Conservation (phyloP, 2,888 invertebrate genomes). For the Maniola hyperantus region DNA sequence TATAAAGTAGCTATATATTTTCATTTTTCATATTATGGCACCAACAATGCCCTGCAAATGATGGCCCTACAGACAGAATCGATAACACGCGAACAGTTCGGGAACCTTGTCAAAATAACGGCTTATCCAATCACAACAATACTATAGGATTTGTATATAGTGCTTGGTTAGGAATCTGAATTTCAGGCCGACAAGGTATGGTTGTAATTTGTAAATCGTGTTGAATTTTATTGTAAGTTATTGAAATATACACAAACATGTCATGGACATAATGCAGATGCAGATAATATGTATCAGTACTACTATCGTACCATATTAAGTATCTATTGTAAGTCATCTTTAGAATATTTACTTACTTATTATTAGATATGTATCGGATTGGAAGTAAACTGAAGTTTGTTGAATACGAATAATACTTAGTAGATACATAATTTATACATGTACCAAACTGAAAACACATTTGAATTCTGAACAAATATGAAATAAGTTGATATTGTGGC, state of each 20-base stretch:
- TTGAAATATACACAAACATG: slow-evolving; percentile 9
- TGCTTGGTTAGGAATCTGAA: no score
- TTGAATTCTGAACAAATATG: background rate
- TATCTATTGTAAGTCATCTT: slow-evolving; percentile 5
- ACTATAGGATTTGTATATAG: background rate
- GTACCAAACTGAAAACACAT: no score
- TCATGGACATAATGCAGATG: slow-evolving; percentile 4
- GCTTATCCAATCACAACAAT: slow-evolving; percentile 1
- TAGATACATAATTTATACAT: no score
- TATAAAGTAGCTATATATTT: background rate
- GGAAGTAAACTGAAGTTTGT: background rate
- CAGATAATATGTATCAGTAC: slow-evolving; percentile 1
- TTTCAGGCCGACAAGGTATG: background rate
- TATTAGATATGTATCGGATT: background rate
- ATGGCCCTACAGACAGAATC: slow-evolving; percentile 7
- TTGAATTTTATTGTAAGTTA: background rate
- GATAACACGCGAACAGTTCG: slow-evolving; percentile 12
- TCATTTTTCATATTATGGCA: background rate
- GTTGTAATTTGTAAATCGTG: background rate
- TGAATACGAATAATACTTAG: no score
- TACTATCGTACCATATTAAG: no score
- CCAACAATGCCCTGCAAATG: background rate
- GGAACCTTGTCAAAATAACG: slow-evolving; percentile 6
- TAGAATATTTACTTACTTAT: slow-evolving; percentile 1
- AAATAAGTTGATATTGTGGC: background rate